Conservation (phyloP, 2,888 invertebrate species). For the Scaptomyza parva region DNA sequence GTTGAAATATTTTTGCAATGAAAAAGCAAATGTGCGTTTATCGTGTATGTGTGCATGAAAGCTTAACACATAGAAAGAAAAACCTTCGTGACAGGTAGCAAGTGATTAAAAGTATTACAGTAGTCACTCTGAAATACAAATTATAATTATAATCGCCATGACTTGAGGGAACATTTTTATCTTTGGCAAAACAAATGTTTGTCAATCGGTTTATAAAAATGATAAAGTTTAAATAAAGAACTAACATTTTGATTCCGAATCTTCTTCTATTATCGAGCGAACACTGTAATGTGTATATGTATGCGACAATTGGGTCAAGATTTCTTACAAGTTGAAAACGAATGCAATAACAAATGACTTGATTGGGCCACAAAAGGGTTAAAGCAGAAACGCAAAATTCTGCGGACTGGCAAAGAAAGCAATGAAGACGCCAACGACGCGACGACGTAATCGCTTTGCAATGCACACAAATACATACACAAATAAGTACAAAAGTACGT, state of each 20-base stretch:
- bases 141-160: background rate
- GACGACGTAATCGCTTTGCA: slow-evolving; percentile 78
- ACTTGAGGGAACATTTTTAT: background rate
- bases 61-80: slow-evolving; percentile 22
- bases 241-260: background rate
- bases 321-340: slow-evolving; percentile 36
- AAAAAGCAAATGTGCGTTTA: slow-evolving; percentile 34
- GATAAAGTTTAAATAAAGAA: background rate
- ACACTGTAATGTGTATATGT: background rate
- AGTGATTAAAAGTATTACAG: slow-evolving; percentile 7
- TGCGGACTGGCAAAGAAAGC: slow-evolving; percentile 48
- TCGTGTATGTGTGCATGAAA: slow-evolving; percentile 2
- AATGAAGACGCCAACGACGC: slow-evolving; percentile 39
- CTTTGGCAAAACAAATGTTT: background rate
- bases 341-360: slow-evolving; percentile 38
- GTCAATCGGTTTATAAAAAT: background rate
- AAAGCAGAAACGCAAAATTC: slow-evolving; percentile 54
- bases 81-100: slow-evolving; percentile 34
- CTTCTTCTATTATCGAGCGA: background rate
- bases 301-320: slow-evolving; percentile 70
- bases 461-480: slow-evolving; percentile 56
- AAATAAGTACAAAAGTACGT: slow-evolving; percentile 1
- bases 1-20: slow-evolving; percentile 55
- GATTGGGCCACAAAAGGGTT: slow-evolving; percentile 59
- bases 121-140: background rate